These are phyloP conservation scores for Crotophaga sulcirostris DNA, from an alignment of 2,113 vertebrate species.

Conservation along the genomic window DNA sequence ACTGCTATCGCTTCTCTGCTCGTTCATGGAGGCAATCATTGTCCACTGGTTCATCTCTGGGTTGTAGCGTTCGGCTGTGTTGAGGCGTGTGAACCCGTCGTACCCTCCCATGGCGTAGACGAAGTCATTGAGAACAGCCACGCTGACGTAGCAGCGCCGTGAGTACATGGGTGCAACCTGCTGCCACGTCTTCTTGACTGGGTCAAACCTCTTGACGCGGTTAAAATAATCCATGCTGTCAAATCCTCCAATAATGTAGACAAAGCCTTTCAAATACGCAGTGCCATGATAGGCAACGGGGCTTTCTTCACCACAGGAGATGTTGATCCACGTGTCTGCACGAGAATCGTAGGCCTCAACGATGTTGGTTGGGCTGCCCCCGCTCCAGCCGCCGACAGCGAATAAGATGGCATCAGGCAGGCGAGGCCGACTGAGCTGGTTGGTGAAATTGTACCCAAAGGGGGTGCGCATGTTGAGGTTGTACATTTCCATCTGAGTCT, in stretches of 20 bases:
- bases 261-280: constrained; percentile 75
- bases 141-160: constrained; percentile 81
- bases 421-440: constrained; percentile 76
- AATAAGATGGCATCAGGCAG: constrained; percentile 80
- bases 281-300: constrained; percentile 79
- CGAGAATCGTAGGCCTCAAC: constrained; percentile 80
- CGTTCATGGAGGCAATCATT: constrained; percentile 79
- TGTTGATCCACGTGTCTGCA: constrained; percentile 79
- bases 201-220: constrained; percentile 79
- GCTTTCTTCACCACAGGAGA: constrained; percentile 71
- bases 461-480: constrained; percentile 71
- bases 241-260: constrained; percentile 83
- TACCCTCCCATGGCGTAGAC: constrained; percentile 86
- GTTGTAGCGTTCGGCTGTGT: constrained; percentile 78
- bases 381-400: constrained; percentile 83
- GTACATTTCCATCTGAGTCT: constrained; percentile 75
- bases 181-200: constrained; percentile 74
- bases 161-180: constrained; percentile 85
- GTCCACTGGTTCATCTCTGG: constrained; percentile 85
- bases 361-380: constrained; percentile 74
- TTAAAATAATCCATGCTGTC: constrained; percentile 80
- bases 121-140: constrained; percentile 71
- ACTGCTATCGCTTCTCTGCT: constrained; percentile 79
- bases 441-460: constrained; percentile 45
- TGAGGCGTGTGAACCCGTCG: constrained; percentile 79